phyloP scores from a whole-genome alignment of 2,888 invertebrate genomes.

The Eristalis intricaria region DNA sequence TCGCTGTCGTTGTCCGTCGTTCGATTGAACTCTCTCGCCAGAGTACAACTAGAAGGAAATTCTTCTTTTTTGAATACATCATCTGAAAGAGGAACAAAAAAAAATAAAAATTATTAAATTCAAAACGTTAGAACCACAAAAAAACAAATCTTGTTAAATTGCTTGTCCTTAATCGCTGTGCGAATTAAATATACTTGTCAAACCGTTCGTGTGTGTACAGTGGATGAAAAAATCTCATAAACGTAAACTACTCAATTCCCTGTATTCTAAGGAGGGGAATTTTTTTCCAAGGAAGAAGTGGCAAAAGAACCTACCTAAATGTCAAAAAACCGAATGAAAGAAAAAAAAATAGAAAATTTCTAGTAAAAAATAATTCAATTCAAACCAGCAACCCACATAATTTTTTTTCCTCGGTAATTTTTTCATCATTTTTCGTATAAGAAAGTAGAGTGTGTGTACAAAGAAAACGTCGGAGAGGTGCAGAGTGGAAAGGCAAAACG shows the following conservation, averaged over 20 bases:
- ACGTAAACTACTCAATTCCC: slow-evolving; percentile 36
- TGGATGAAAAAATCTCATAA: neutral
- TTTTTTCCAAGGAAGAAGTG: neutral
- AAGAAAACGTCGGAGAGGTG: slow-evolving; percentile 54
- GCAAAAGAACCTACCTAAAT: slow-evolving; percentile 27
- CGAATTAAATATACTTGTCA: slow-evolving; percentile 22
- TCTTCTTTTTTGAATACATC: slow-evolving; percentile 19
- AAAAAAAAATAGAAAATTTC: slow-evolving; percentile 10
- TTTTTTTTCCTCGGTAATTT: slow-evolving; percentile 58
- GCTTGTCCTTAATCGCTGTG: slow-evolving; percentile 21
- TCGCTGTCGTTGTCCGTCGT: slow-evolving; percentile 75
- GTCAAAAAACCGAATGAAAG: slow-evolving; percentile 37
- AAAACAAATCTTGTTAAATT: neutral
- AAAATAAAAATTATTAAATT: neutral
- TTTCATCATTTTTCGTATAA: slow-evolving; percentile 45
- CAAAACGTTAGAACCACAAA: neutral
- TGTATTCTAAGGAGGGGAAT: slow-evolving; percentile 5
- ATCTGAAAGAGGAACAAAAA: slow-evolving; percentile 1
- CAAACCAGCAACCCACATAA: slow-evolving; percentile 65
- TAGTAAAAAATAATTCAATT: slow-evolving; percentile 36
- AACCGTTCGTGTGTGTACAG: slow-evolving; percentile 6
- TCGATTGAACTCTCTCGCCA: slow-evolving; percentile 57
- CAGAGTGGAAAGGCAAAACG: slow-evolving; percentile 46
- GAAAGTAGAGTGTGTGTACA: slow-evolving; percentile 55
- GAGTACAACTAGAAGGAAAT: slow-evolving; percentile 41